phyloP scores from a whole-genome alignment of 2,888 invertebrate species.

The Anoplius nigerrimus region DNA sequence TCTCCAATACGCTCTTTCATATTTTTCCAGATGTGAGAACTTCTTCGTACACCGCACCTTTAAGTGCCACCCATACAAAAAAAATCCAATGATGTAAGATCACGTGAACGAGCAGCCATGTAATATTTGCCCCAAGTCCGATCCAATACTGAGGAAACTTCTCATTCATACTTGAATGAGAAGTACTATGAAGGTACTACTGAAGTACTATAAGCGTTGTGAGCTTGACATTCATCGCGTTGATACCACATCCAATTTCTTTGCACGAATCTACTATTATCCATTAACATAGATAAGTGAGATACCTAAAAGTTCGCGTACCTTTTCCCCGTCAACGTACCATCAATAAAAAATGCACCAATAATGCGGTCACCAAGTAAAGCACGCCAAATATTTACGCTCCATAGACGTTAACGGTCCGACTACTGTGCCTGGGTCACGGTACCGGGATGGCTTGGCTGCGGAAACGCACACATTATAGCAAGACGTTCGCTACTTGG shows the following conservation, averaged over 20 bases:
- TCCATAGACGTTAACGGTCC: conserved; percentile 8
- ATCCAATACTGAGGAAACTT: conserved; percentile 15
- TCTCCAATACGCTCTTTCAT: background rate
- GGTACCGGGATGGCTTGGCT: too few species aligned
- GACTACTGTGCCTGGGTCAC: too few species aligned
- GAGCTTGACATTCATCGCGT: conserved; percentile 23
- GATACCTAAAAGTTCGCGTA: conserved; percentile 18
- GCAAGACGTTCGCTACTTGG: too few species aligned
- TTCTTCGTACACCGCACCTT: background rate
- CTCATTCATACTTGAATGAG: background rate
- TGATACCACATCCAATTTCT: conserved; percentile 20
- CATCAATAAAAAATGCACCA: conserved; percentile 24
- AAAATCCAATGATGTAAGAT: conserved; percentile 11
- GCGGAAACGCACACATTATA: too few species aligned
- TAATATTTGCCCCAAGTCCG: conserved; percentile 9
- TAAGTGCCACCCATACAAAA: conserved; percentile 9
- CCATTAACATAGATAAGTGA: conserved; percentile 2
- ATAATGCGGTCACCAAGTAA: conserved; percentile 4
- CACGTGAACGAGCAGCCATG: conserved; percentile 12
- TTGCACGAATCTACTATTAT: conserved; percentile 18
- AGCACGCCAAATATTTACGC: conserved; percentile 16
- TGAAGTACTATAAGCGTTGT: background rate
- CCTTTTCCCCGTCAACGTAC: conserved; percentile 15
- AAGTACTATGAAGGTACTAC: too few species aligned
- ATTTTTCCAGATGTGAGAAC: background rate